Conservation (phyloP, 2,113 vertebrate species). For the Mus spicilegus region DNA sequence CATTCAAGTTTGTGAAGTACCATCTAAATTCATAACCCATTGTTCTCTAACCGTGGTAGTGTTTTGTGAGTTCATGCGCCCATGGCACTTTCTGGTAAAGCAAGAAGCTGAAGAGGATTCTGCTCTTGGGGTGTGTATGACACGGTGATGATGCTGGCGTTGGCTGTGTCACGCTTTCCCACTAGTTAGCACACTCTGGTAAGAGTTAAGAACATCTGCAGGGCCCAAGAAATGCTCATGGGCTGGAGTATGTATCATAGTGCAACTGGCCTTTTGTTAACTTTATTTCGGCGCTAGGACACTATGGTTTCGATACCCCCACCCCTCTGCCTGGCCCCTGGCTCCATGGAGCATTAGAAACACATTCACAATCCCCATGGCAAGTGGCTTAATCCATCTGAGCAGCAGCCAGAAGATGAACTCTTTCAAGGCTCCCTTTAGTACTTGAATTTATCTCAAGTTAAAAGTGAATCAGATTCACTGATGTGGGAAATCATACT, state of each 20-base stretch:
- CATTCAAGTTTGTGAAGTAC: background rate
- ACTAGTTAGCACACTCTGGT: background rate
- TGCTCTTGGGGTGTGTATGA: background rate
- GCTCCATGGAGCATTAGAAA: background rate
- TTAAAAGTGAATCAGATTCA: constrained; percentile 18
- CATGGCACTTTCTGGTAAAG: background rate
- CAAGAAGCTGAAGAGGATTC: background rate
- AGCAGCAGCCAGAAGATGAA: background rate
- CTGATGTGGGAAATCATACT: background rate
- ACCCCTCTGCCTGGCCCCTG: background rate
- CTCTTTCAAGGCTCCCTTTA: background rate
- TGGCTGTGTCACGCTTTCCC: background rate
- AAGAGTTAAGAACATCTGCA: background rate
- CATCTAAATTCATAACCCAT: background rate
- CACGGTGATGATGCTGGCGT: background rate
- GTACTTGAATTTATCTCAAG: background rate
- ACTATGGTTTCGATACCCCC: background rate
- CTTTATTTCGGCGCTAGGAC: background rate
- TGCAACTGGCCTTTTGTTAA: background rate
- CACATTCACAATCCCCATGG: background rate
- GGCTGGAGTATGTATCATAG: background rate
- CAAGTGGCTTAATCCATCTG: background rate
- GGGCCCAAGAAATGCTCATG: background rate
- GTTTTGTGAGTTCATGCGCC: background rate
- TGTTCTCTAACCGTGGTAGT: background rate